Evolutionary conservation across 2,797 vertebrate species (phyloP).

Genomic region (Lacerta viridis): DNA sequence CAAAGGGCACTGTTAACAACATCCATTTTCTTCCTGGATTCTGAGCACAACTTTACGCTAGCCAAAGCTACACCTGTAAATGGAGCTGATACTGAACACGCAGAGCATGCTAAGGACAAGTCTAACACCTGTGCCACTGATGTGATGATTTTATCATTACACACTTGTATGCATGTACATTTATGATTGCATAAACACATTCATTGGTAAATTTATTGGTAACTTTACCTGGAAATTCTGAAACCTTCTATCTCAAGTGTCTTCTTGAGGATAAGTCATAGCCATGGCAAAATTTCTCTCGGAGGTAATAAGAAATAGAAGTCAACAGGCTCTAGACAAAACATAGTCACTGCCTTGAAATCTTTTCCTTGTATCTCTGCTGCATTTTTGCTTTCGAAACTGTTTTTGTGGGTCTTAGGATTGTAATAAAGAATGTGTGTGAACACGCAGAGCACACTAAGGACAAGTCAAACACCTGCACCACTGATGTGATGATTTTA

Average conservation of each 20-base stretch:
- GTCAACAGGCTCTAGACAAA: too few relatives aligned
- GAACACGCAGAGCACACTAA: constrained; percentile 31
- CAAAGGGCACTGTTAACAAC: constrained; percentile 59
- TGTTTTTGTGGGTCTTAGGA: too few relatives aligned
- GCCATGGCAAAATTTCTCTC: too few relatives aligned
- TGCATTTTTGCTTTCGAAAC: too few relatives aligned
- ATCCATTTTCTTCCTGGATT: constrained; percentile 39
- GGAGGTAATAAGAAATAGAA: too few relatives aligned
- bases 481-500: not conserved
- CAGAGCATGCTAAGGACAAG: constrained; percentile 4
- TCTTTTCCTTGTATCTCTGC: too few relatives aligned
- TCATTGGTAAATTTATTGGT: too few relatives aligned
- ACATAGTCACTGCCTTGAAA: too few relatives aligned
- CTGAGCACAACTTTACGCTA: constrained; percentile 53
- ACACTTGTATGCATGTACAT: not conserved
- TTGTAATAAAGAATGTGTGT: not conserved
- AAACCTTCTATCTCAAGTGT: too few relatives aligned
- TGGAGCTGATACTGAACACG: constrained; percentile 39
- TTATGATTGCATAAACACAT: not conserved
- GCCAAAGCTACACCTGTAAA: constrained; percentile 45
- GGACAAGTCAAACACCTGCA: not conserved
- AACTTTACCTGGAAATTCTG: too few relatives aligned
- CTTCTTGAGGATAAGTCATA: too few relatives aligned
- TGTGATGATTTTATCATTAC: not conserved
- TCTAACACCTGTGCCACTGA: not conserved